Conservation (phyloP, 2,888 invertebrate genomes). For the Atrina japonica region DNA sequence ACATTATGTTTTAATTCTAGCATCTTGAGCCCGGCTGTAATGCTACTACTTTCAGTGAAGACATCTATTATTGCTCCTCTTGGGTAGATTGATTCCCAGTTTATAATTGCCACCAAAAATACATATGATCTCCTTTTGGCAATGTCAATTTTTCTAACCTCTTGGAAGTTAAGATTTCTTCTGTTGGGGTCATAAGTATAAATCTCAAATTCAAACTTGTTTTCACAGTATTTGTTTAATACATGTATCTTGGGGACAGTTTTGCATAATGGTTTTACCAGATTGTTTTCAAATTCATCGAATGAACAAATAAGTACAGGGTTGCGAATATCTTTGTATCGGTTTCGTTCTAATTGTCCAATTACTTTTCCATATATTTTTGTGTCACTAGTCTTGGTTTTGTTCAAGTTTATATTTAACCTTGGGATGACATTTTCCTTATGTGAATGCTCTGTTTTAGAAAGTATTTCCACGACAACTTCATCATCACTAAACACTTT, state of each 20-base stretch:
- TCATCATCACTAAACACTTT: conserved; percentile 56
- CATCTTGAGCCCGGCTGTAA: conserved; percentile 42
- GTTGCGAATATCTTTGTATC: conserved; percentile 41
- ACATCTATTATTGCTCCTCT: conserved; percentile 57
- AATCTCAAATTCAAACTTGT: conserved; percentile 41
- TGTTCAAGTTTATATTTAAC: not conserved
- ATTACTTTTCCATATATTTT: conserved; percentile 56
- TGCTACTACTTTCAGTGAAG: conserved; percentile 40
- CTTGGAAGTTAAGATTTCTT: conserved; percentile 35
- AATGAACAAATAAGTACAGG: conserved; percentile 59
- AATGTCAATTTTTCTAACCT: conserved; percentile 45
- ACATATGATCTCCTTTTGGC: conserved; percentile 52
- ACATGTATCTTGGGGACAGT: conserved; percentile 64
- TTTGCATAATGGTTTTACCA: conserved; percentile 62
- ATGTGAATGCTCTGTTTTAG: conserved; percentile 12
- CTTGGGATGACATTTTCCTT: conserved; percentile 30
- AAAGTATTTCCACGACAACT: conserved; percentile 57
- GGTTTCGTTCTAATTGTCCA: conserved; percentile 47
- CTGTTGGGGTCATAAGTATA: conserved; percentile 49
- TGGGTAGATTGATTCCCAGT: conserved; percentile 60
- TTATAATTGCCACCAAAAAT: conserved; percentile 58
- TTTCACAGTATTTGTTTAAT: conserved; percentile 32
- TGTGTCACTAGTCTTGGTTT: not conserved
- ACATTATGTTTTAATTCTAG: conserved; percentile 50
- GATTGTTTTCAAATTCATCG: conserved; percentile 50